Evolutionary conservation across 2,888 invertebrate species (phyloP).

Genomic region (Drosophila monieri): DNA sequence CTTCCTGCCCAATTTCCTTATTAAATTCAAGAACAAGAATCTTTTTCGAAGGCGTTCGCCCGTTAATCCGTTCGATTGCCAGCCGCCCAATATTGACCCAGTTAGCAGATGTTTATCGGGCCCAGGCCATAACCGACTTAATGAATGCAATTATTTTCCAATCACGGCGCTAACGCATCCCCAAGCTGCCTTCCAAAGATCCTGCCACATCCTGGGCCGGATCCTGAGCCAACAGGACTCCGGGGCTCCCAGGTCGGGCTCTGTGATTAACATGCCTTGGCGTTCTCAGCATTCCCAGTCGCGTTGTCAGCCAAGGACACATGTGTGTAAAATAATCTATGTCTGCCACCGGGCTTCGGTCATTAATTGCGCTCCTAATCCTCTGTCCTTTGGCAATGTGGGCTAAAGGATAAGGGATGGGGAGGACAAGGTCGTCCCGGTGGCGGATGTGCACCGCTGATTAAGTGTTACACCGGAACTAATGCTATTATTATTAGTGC

Average conservation of each 20-base stretch:
- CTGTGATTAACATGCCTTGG: conserved; percentile 37
- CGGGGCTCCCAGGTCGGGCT: conserved; percentile 6
- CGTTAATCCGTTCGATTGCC: conserved; percentile 26
- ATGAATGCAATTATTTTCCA: conserved; percentile 70
- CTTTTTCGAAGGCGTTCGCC: conserved; percentile 14
- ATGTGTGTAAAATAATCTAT: conserved; percentile 38
- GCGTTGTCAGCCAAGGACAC: conserved; percentile 11
- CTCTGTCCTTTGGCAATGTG: conserved; percentile 38
- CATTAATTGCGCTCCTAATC: conserved; percentile 60
- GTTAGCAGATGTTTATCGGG: conserved; percentile 37
- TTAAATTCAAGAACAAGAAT: not conserved
- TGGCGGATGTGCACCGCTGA: conserved; percentile 9
- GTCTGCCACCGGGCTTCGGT: conserved; percentile 19
- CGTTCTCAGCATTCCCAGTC: conserved; percentile 13
- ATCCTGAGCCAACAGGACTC: conserved; percentile 1
- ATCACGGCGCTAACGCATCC: conserved; percentile 53
- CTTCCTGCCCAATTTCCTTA: no score
- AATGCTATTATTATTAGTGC: conserved; percentile 50
- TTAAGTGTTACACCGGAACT: conserved; percentile 45
- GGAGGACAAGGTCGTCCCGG: not conserved
- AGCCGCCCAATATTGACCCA: conserved; percentile 36
- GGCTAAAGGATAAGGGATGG: not conserved
- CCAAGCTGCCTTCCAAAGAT: conserved; percentile 39
- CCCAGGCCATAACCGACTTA: conserved; percentile 33
- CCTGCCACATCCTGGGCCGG: conserved; percentile 12